Evolutionary conservation across 2,888 invertebrate species (phyloP), one percentile per base, ranked within the genome.

Genomic region (Celastrina argiolus): DNA sequence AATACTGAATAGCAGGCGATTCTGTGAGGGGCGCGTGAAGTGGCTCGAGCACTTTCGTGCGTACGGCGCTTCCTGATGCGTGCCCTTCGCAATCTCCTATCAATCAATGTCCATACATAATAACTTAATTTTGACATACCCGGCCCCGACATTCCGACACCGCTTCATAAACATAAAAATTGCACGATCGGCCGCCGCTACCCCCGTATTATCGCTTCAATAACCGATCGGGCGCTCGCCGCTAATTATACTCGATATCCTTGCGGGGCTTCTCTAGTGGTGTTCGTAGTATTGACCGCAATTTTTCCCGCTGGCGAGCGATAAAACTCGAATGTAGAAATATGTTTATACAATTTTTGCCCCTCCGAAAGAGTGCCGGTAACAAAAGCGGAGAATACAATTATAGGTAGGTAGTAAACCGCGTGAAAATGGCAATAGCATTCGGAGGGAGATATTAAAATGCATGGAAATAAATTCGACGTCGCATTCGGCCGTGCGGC

Each of bases 391-490:
- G 51, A 81, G 79, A 82, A 78, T 76, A 66, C 71, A 72, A 36
- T 36, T 71, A 74, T 72, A 74, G 69, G 78, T 77, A 80, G 77
- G 80, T 83, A 85, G 82, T 88, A 88, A 89, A 88, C 88, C 85
- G 88, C 87, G 87, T 83, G 88, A 88, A 91, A 90, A 89, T 85
- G 87, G 88, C 90, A 88, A 88, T 86, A 89, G 88, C 88, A 86
- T 88, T 90, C 89, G 87, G 86, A 87, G 90, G 90, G 89, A 87
- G 91, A 91, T 91, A 91, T 91, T 91, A 91, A 91, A 91, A 91
- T 91, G 90, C 90, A 90, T 91, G 90, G 88, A 88, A 90, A 91
- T 91, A 91, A 90, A 89, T 92, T 92, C 90, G 90, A 91, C 91
- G 90, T 91, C 92, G 92, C 92, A 92, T 92, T 92, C 92, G 91